Percentiles rank a stretch among this genome's conserved stretches.
Conservation (phyloP, 2,797 vertebrate species). For the Ciconia nigra region DNA sequence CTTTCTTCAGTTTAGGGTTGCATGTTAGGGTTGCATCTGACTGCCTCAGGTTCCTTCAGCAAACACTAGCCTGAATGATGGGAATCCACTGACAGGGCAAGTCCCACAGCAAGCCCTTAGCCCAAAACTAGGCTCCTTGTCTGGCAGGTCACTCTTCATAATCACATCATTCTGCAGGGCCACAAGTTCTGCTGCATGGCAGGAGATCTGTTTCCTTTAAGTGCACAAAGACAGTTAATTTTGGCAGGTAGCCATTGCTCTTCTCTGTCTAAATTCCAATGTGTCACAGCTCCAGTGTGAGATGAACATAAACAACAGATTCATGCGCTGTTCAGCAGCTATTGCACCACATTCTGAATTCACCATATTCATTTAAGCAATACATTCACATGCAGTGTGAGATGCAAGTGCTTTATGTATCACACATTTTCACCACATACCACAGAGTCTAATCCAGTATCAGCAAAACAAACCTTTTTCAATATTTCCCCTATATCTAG, state of each 20-base stretch:
- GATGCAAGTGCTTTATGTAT: neutral
- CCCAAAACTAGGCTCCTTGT: neutral
- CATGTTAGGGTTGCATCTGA: neutral
- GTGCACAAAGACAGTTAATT: constrained; percentile 16
- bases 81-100: neutral
- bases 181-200: neutral
- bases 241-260: neutral
- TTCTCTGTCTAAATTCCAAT: neutral
- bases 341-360: neutral
- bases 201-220: neutral
- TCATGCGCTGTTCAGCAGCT: neutral
- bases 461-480: neutral
- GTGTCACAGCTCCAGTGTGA: neutral
- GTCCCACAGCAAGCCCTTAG: neutral
- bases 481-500: neutral
- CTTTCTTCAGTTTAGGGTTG: neutral
- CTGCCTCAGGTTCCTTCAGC: neutral
- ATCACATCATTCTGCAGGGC: neutral
- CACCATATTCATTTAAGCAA: constrained; percentile 3
- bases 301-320: constrained; percentile 19
- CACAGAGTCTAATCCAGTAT: neutral
- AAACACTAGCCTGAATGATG: neutral
- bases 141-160: neutral
- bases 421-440: neutral
- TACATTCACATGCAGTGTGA: neutral